phyloP scores from a whole-genome alignment of 1,140 invertebrate species.

The Drosophila sturtevanti region DNA sequence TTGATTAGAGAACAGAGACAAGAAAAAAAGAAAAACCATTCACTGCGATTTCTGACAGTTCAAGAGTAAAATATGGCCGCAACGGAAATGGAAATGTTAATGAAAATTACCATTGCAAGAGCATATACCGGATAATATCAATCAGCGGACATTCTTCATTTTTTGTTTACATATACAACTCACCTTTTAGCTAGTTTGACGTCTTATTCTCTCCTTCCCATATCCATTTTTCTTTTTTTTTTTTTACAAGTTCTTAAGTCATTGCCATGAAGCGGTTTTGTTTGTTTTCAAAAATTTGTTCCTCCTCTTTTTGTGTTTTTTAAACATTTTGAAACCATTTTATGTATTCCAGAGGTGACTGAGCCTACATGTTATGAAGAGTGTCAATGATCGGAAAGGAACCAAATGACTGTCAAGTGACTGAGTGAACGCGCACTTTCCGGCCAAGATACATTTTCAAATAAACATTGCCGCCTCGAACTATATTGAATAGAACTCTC shows the following conservation, averaged over 20 bases:
- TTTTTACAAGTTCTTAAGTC: too few relatives aligned
- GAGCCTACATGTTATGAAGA: conserved; percentile 10
- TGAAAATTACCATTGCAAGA: conserved; percentile 21
- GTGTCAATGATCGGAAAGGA: not conserved
- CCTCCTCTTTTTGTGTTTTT: conserved; percentile 1
- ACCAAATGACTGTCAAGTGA: conserved; percentile 22
- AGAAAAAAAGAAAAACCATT: not conserved
- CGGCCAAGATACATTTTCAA: conserved; percentile 54
- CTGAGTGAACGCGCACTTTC: not conserved
- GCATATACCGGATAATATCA: conserved; percentile 71
- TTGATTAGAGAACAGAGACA: not conserved
- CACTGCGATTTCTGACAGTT: not conserved
- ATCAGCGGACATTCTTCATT: conserved; percentile 78
- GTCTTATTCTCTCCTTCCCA: not conserved
- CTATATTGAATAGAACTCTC: not conserved
- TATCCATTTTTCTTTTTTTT: not conserved
- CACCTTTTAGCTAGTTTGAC: conserved; percentile 26
- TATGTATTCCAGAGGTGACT: conserved; percentile 50
- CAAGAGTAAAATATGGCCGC: conserved; percentile 64
- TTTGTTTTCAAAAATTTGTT: conserved; percentile 61
- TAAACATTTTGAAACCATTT: conserved; percentile 52
- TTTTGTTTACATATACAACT: conserved; percentile 71
- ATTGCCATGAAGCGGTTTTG: conserved; percentile 27
- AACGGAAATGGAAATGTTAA: conserved; percentile 48
- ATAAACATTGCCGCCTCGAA: conserved; percentile 49